phyloP scores from a whole-genome alignment of 2,113 vertebrate species.

The Stomatorhinus ivindoensis region DNA sequence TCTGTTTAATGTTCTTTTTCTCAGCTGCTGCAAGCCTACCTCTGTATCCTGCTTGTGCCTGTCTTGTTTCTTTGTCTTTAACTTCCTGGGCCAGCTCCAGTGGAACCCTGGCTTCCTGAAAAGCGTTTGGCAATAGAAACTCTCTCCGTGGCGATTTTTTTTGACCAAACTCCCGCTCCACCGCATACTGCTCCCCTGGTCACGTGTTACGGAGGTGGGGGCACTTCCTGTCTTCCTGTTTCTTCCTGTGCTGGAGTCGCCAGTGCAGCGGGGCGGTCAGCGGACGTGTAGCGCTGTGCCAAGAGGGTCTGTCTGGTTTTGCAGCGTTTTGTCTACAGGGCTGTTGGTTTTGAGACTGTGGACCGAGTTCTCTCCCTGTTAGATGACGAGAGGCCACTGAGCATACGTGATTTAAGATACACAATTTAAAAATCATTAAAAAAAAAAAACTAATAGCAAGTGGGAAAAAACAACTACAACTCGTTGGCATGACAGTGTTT shows the following conservation, averaged over 20 bases:
- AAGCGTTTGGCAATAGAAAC: background rate
- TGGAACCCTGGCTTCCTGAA: background rate
- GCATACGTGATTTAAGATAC: background rate
- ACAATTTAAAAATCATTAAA: background rate
- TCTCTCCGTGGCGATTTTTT: background rate
- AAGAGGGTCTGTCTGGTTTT: background rate
- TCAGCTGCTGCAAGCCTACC: background rate
- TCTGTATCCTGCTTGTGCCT: conserved; percentile 1
- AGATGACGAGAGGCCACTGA: background rate
- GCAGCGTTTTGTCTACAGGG: background rate
- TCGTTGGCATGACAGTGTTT: conserved; percentile 4
- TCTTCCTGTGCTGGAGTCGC: background rate
- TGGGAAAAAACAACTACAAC: background rate
- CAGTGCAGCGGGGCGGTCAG: background rate
- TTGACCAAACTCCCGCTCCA: background rate
- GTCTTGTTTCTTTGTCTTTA: background rate
- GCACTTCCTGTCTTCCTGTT: background rate
- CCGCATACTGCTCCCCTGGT: background rate
- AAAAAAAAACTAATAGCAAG: background rate
- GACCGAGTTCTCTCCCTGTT: background rate
- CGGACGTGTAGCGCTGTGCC: background rate
- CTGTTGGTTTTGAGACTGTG: background rate
- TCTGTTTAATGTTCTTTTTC: background rate
- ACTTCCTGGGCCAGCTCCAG: background rate
- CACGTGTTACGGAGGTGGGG: background rate